Evolutionary conservation across 2,888 invertebrate genomes (phyloP), one percentile per base, ranked within the genome.

Genomic region (Laothoe populi): DNA sequence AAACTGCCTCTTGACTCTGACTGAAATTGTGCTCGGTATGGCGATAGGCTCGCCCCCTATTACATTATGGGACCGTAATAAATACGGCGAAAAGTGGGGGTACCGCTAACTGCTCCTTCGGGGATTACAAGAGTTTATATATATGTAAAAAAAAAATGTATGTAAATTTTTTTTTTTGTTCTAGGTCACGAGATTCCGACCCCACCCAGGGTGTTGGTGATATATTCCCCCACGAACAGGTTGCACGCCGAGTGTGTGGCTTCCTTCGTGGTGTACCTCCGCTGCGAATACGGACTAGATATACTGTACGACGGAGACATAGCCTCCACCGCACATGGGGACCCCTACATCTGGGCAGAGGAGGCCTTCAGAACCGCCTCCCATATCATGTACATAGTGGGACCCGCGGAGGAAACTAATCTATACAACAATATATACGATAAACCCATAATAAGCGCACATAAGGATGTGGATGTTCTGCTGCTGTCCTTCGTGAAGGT

Each of bases 231-330:
- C 0, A 78, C 77, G 0, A 90, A 87, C 61, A 79, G 89, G 0
- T 73, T 90, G 0, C 92, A 92, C 72, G 87, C 88, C 0, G 87
- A 90, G 62, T 91, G 91, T 64, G 91, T 92, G 0, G 68, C 76
- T 0, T 89, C 91, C 0, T 83, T 92, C 67, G 86, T 90, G 1
- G 74, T 68, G 0, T 91, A 88, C 66, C 79, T 91, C 0, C 85
- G 91, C 1, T 75, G 80, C 0, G 90, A 91, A 58, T 92, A 84
- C 71, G 89, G 91, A 1, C 82, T 91, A 40, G 85, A 88, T 16
- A 70, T 92, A 0, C 82, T 88, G 82, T 88, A 78, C 64, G 92
- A 92, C 49, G 87, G 84, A 0, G 92, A 92, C 44, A 88, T 92
- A 8, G 73, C 83, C 0, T 49, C 64, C 16, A 88, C 90, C 0